Base-by-base conservation (phyloP, 2,113 vertebrate genomes). In the Ctenodactylus gundi region DNA sequence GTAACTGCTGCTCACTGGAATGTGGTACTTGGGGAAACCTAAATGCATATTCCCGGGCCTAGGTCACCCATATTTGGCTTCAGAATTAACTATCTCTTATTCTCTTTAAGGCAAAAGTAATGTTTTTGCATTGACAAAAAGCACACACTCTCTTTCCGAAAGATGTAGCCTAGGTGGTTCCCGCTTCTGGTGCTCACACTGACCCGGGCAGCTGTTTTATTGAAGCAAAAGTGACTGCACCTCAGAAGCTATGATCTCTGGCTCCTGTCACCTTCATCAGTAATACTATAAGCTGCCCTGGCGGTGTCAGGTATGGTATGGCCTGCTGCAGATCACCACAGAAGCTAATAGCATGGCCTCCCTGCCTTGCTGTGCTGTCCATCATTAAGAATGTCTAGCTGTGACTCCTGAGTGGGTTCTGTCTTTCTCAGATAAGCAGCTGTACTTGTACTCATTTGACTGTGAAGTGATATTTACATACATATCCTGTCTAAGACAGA, bases 321-420 rank as follows among this genome's bases (percentile, higher is more conserved):
- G 72, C 53, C 34, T 20, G n/a, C 31, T 57, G 51, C 10, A 21
- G 3, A 39, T 51, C 1, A 46, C 62, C 70, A 41, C 3, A 75
- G 29, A 27, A 21, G 46, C 46, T 44, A 49, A 11, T 25, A 68
- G 49, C 72, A 34, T 0, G 36, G 57, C 10, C 15, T 15, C 77
- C 62, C 46, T 13, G 20, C 27, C 10, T 7, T 78, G 78, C 6
- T 4, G 27, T 5, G 12, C 68, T 27, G 29, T 15, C 7, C 5
- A 20, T 7, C 10, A 21, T 41, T 29, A 41, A 6, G 13, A 46
- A n/a, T 1, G 10, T 31, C 21, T 31, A 67, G n/a, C 21, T n/a
- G 49, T 18, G 15, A 4, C 5, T 21, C 0, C 3, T 6, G 70
- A 62, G 67, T 3, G 12, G 58, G 20, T 1, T 0, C 44, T 4